Base-by-base conservation (phyloP, 2,797 vertebrate species). In the Rhinogobio ventralis region DNA sequence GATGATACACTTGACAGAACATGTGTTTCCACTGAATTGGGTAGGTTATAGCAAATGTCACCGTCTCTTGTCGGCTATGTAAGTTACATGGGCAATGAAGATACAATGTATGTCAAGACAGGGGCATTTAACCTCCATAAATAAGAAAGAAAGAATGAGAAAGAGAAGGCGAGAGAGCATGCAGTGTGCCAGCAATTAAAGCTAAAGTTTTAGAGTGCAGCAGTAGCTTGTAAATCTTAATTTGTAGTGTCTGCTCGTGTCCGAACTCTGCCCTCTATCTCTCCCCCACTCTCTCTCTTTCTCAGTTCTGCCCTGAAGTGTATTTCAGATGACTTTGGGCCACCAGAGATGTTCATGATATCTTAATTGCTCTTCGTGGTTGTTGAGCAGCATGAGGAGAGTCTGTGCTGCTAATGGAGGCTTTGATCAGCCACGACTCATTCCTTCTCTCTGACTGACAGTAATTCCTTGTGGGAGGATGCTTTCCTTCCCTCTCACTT, bases 381-480 rank as follows among this genome's bases (percentile, higher is more conserved):
- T 67, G 53, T 77, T 76, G 64, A 49, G 53, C 74, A 49, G 66
- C 28, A 13, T 14, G 68, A 57, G 62, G 88, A 49, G n/a, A 53
- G 75, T 71, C 36, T 84, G 46, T 85, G 88, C 89, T 87, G 30
- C 45, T 55, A 60, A 67, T 75, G 25, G 17, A 33, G 60, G 51
- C 79, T 83, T 73, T 79, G 67, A 79, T 86, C 81, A 53, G 11
- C 80, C 20, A 45, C 30, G 4, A 25, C 49, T 64, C 30, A n/a
- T 42, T 79, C 39, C 11, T 84, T 85, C 30, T 82, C 66, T 77
- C 73, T 42, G 13, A 57, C 84, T 81, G 33, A 68, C 85, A 68
- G 45, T 25, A 36, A 67, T 23, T 68, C 66, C 62, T 60, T 36
- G n/a, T 62, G 60, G 76, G 55, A 73, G 4, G 30, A 33, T 15